Percentiles rank a stretch among this genome's conserved stretches.
Evolutionary conservation across 2,888 invertebrate species (phyloP).

Genomic region (Branchinecta sandiegonensis): DNA sequence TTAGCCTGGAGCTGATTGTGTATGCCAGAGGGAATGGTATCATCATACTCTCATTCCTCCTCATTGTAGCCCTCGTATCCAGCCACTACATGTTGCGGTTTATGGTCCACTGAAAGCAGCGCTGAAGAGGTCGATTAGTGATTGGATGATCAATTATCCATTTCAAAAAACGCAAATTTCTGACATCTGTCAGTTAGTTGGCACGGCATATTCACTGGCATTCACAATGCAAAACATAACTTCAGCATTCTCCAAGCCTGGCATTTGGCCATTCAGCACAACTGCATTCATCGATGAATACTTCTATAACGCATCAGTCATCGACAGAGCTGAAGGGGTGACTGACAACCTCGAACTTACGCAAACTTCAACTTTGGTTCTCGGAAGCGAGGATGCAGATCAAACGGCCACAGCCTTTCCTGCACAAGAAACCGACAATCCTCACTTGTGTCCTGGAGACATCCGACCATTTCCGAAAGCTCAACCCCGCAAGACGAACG

Average conservation of each 20-base stretch:
- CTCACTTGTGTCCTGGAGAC: not conserved
- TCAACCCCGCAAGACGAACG: not conserved
- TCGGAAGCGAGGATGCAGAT: not conserved
- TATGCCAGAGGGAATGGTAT: slow-evolving; percentile 33
- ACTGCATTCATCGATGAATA: slow-evolving; percentile 31
- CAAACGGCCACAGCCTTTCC: not conserved
- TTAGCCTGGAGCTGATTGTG: slow-evolving; percentile 29
- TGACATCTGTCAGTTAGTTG: slow-evolving; percentile 33
- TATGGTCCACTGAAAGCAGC: slow-evolving; percentile 30
- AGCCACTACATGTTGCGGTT: slow-evolving; percentile 32
- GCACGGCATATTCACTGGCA: slow-evolving; percentile 31
- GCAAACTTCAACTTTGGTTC: not conserved
- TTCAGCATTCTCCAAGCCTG: slow-evolving; percentile 29
- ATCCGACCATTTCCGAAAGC: not conserved
- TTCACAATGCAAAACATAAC: slow-evolving; percentile 27
- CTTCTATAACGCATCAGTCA: slow-evolving; percentile 30
- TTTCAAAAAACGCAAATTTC: slow-evolving; percentile 31
- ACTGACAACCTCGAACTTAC: not conserved
- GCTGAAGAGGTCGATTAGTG: slow-evolving; percentile 31
- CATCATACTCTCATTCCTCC: slow-evolving; percentile 33
- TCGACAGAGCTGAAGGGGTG: slow-evolving; percentile 25
- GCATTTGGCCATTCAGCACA: slow-evolving; percentile 32
- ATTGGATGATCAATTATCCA: slow-evolving; percentile 25
- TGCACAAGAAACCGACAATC: not conserved
- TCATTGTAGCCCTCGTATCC: slow-evolving; percentile 34